Evolutionary conservation across 2,113 vertebrate genomes (phyloP).

Genomic region (Vireo altiloquus): DNA sequence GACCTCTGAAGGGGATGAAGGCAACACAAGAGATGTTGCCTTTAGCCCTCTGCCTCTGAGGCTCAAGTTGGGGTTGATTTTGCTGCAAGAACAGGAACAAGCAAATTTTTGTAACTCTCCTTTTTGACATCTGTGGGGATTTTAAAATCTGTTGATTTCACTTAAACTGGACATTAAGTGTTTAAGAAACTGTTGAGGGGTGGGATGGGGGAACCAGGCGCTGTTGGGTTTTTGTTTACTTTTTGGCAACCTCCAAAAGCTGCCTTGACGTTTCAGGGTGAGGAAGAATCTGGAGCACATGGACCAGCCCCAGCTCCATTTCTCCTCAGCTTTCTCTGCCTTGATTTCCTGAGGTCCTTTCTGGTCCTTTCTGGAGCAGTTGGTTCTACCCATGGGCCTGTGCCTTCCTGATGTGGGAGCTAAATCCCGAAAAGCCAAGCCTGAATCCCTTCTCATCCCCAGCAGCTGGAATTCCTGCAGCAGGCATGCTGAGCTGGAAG

Average conservation of each 20-base stretch:
- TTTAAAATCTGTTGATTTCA: conserved; percentile 33
- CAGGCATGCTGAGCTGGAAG: background rate
- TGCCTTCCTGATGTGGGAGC: background rate
- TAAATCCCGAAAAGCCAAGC: background rate
- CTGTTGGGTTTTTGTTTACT: background rate
- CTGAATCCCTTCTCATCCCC: background rate
- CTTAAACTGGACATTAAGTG: conserved; percentile 68
- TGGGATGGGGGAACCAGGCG: background rate
- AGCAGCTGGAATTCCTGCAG: background rate
- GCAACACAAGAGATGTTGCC: background rate
- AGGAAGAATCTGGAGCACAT: background rate
- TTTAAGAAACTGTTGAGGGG: conserved; percentile 7
- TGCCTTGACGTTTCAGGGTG: background rate
- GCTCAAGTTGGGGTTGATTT: background rate
- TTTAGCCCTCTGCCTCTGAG: background rate
- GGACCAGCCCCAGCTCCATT: background rate
- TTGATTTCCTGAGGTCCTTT: conserved; percentile 1
- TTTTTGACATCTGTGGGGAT: background rate
- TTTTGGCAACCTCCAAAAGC: background rate
- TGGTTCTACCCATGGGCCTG: background rate
- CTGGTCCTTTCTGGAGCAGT: background rate
- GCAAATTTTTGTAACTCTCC: background rate
- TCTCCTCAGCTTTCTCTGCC: background rate
- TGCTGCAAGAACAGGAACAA: background rate
- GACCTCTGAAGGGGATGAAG: background rate